Conservation (phyloP, 2,113 vertebrate genomes). For the Actenoides hombroni region DNA sequence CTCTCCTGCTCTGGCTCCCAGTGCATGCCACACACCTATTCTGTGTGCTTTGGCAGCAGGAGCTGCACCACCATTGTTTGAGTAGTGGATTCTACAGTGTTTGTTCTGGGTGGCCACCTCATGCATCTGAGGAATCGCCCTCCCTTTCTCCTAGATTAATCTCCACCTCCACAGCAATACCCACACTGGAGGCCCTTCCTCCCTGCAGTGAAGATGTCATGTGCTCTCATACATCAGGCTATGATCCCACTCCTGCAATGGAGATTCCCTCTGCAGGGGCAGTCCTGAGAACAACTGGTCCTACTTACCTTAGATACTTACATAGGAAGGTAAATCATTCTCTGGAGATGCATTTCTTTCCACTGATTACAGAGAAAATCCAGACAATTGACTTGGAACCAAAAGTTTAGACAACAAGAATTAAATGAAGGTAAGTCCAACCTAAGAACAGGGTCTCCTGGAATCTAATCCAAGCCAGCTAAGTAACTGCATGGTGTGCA, state of each 20-base stretch:
- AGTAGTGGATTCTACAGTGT: not conserved
- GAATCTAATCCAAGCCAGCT: not conserved
- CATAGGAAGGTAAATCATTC: not conserved
- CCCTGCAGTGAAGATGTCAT: not conserved
- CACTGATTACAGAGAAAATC: not conserved
- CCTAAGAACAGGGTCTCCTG: not conserved
- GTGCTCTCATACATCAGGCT: not conserved
- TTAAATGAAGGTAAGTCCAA: not conserved
- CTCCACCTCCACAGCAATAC: not conserved
- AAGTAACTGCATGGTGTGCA: not conserved
- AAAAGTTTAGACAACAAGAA: not conserved
- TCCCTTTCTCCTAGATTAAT: not conserved
- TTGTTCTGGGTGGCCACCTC: not conserved
- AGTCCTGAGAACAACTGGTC: not conserved
- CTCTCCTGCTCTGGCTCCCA: not conserved
- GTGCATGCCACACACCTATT: not conserved
- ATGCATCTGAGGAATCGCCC: rapidly evolving
- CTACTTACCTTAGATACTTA: not conserved
- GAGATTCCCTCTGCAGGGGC: too few species aligned
- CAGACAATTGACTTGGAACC: not conserved
- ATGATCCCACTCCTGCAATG: not conserved
- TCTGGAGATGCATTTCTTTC: not conserved
- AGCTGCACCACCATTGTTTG: not conserved
- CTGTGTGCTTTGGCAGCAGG: not conserved
- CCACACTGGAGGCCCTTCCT: not conserved